Percentiles rank a stretch among this genome's conserved stretches.
Conservation (phyloP, 1,140 invertebrate species). For the Ips nitidus region DNA sequence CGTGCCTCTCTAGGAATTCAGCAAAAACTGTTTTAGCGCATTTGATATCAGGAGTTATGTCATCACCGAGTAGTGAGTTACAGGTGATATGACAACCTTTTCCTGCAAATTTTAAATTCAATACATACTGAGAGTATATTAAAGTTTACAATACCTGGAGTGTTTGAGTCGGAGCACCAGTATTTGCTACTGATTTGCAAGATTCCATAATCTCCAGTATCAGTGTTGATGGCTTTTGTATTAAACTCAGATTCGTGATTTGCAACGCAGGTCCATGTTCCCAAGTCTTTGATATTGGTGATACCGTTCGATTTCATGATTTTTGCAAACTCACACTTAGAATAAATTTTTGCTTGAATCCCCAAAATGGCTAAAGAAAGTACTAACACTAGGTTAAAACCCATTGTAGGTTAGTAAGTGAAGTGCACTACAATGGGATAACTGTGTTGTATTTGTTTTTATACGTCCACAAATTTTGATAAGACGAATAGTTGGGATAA, state of each 20-base stretch:
- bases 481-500: no score
- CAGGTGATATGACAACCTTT: slow-evolving; percentile 33
- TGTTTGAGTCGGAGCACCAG: slow-evolving; percentile 34
- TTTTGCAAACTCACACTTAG: slow-evolving; percentile 33
- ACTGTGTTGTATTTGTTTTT: no score
- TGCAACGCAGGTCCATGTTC: slow-evolving; percentile 39
- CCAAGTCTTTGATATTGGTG: slow-evolving; percentile 2
- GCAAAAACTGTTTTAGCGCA: slow-evolving; percentile 30
- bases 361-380: no score
- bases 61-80: slow-evolving; percentile 21
- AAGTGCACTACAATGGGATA: no score
- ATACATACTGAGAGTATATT: no score
- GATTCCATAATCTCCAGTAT: slow-evolving; percentile 37
- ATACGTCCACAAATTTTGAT: no score
- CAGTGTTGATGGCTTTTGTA: slow-evolving; percentile 27
- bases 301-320: slow-evolving; percentile 9
- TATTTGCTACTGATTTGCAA: slow-evolving; percentile 37
- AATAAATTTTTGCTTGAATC: slow-evolving; percentile 22
- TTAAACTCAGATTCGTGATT: slow-evolving; percentile 37
- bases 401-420: no score
- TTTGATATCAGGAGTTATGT: slow-evolving; percentile 24
- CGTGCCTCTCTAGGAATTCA: background rate
- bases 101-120: slow-evolving; percentile 7
- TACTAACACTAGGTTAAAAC: no score
- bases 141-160: slow-evolving; percentile 11